Percentiles rank a stretch among this genome's conserved stretches.
Conservation (phyloP, 2,797 vertebrate genomes). For the Rousettus madagascariensis region DNA sequence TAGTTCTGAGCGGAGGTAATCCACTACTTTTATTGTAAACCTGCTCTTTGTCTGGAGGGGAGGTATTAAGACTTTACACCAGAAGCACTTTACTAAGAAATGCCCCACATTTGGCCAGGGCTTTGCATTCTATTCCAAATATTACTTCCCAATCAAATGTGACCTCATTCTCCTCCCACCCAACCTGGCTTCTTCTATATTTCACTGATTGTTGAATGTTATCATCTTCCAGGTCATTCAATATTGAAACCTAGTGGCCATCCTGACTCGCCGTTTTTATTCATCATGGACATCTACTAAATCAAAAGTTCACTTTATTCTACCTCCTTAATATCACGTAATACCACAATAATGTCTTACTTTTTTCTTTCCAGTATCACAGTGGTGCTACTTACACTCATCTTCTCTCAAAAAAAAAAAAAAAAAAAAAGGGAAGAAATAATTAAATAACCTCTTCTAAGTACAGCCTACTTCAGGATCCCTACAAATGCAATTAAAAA, state of each 20-base stretch:
- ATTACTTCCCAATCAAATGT: not conserved
- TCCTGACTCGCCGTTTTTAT: not conserved
- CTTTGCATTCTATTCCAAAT: not conserved
- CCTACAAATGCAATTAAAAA: not conserved
- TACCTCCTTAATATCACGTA: not conserved
- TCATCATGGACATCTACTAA: not conserved
- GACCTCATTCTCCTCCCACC: not conserved
- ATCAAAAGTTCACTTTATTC: not conserved
- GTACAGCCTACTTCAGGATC: not conserved
- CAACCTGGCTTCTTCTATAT: not conserved
- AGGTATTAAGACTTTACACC: not conserved
- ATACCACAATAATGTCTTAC: not conserved
- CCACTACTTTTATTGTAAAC: not conserved
- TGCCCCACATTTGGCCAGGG: too few species aligned
- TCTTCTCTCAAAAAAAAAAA: not conserved
- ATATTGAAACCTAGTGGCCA: not conserved
- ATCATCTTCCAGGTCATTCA: not conserved
- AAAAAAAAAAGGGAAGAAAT: not conserved
- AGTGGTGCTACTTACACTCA: not conserved
- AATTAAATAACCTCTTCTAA: not conserved
- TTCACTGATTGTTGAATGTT: not conserved
- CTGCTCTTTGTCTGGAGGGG: not conserved
- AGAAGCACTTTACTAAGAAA: not conserved
- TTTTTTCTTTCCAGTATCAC: not conserved
- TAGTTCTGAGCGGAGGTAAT: not conserved